Evolutionary conservation across 1,140 invertebrate species (phyloP).

Genomic region (Metaphire vulgaris): DNA sequence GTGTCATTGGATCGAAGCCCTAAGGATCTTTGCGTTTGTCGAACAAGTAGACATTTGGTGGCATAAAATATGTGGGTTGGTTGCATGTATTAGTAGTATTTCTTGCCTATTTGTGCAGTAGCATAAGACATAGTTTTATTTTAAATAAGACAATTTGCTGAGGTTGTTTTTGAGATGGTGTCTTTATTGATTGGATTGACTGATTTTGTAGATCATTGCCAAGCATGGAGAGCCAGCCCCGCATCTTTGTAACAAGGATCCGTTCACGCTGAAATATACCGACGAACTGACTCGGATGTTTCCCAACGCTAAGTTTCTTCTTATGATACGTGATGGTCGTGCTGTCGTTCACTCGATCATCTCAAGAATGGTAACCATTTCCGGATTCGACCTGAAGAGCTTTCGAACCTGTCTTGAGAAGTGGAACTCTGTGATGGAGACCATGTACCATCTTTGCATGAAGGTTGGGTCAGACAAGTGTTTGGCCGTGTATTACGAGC

Average conservation of each 20-base stretch:
- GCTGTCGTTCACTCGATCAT: constrained; percentile 96
- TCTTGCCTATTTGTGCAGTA: no score
- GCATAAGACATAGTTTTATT: no score
- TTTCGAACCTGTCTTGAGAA: constrained; percentile 87
- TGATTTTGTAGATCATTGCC: constrained; percentile 69
- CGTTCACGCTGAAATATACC: constrained; percentile 89
- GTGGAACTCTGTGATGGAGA: constrained; percentile 87
- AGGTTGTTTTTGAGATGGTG: no score
- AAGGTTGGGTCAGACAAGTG: constrained; percentile 71
- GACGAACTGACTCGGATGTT: constrained; percentile 61
- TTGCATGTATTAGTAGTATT: no score
- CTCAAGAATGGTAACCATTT: constrained; percentile 87
- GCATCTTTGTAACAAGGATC: constrained; percentile 95
- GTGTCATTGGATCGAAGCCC: no score
- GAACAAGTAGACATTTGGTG: no score
- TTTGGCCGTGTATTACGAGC: constrained; percentile 85
- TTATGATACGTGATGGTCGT: constrained; percentile 92
- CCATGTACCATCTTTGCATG: constrained; percentile 85
- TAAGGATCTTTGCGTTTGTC: no score
- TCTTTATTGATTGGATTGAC: no score
- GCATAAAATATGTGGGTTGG: no score
- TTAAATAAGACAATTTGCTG: no score
- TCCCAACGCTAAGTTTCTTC: constrained; percentile 81
- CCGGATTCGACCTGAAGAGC: constrained; percentile 84
- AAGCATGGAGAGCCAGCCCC: constrained; percentile 82